These are phyloP conservation scores for Pipistrellus kuhlii DNA, from an alignment of 2,797 vertebrate genomes.

Conservation along the genomic window DNA sequence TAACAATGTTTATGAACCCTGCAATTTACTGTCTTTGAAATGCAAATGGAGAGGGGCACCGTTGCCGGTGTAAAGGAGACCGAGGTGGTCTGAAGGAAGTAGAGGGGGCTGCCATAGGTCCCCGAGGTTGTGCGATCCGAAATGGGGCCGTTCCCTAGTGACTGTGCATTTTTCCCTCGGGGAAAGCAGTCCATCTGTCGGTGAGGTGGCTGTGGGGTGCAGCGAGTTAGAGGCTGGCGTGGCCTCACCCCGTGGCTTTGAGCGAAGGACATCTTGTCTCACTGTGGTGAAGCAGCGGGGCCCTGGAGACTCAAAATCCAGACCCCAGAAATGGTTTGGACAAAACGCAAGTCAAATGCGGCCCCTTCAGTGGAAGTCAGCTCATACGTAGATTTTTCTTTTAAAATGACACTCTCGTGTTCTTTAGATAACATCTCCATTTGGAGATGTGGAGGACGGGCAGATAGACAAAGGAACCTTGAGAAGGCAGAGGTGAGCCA, in stretches of 20 bases:
- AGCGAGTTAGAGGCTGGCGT: constrained; percentile 74
- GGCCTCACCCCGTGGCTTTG: neutral
- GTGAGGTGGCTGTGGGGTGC: constrained; percentile 75
- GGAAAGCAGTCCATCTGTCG: constrained; percentile 85
- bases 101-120: constrained; percentile 78
- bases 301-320: neutral
- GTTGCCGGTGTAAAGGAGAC: constrained; percentile 86
- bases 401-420: neutral
- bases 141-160: constrained; percentile 82
- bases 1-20: constrained; percentile 92
- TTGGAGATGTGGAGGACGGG: neutral
- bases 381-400: neutral
- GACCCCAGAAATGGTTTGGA: neutral
- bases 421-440: constrained; percentile 3
- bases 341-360: neutral
- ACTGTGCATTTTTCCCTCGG: constrained; percentile 81
- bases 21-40: constrained; percentile 91
- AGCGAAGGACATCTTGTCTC: constrained; percentile 53
- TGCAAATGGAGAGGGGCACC: constrained; percentile 89
- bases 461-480: neutral
- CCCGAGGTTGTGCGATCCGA: constrained; percentile 84
- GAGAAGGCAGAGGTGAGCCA: neutral
- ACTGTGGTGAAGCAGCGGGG: constrained; percentile 59
- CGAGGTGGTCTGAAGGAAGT: constrained; percentile 85
- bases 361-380: neutral